Base-by-base conservation (phyloP, 2,113 vertebrate species). In the Coracopsis vasa region DNA sequence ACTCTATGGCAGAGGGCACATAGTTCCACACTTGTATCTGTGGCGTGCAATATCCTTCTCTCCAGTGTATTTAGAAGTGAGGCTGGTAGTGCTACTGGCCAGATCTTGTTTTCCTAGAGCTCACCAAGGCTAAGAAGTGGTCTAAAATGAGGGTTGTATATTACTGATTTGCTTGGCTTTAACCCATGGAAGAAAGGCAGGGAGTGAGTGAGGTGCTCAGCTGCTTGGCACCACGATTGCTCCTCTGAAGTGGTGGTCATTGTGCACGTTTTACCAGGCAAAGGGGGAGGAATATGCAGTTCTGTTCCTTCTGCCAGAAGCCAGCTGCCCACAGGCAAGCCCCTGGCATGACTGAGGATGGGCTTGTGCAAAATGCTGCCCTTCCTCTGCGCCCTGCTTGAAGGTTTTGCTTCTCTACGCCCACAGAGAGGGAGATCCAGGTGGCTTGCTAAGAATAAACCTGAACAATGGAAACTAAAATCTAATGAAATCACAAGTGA, bases 401-500 rank as follows among this genome's bases (percentile, higher is more conserved):
- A 75, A 66, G 3, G 1, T 60, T 92, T 91, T 89, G 15, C 73
- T 87, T 75, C 70, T 90, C 73, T 85, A 20, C 17, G 0, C 2
- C 4, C 70, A 66, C 3, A 1, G 80, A 56, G 53, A 41, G 58
- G 53, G 74, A 90, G 80, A 81, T 80, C 66, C 91, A 95, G 90
- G 84, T 94, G 78, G 70, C 79, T 48, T 60, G 31, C 62, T 90
- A 92, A 95, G 93, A 95, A 89, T 91, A 95, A 84, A 89, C n/a
- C 28, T 45, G 33, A 91, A 79, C 37, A 93, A 41, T 82, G 90
- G 87, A 89, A 96, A 87, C 89, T 86, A 77, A 79, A 85, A 87
- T 79, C 10, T 3, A 75, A 75, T 87, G 53, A 95, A 91, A 92
- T 89, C 69, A 71, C 86, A 92, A 95, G 62, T 80, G 90, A 96